These are phyloP conservation scores for Argyra leucocephala DNA, from an alignment of 2,888 invertebrate species.

Conservation along the genomic window DNA sequence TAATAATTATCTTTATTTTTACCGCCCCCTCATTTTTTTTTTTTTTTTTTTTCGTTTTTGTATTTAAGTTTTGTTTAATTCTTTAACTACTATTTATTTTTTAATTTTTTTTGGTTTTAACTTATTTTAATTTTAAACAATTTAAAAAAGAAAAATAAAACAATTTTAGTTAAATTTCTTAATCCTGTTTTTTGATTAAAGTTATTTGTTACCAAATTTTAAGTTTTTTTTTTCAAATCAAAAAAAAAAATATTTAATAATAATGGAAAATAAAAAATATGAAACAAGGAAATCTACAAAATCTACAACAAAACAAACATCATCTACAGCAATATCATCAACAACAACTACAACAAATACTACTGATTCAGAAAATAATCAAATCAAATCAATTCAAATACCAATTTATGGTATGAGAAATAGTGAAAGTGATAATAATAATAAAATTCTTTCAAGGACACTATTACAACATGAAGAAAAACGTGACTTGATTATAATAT, in stretches of 20 bases:
- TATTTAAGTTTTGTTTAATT: neutral
- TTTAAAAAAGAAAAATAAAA: no score
- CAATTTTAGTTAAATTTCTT: no score
- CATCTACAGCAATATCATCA: constrained; percentile 9
- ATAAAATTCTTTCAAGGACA: constrained; percentile 20
- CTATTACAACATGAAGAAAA: neutral
- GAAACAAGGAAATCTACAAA: constrained; percentile 16
- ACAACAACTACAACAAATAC: constrained; percentile 28
- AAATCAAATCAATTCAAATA: constrained; percentile 1
- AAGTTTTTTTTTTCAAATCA: no score
- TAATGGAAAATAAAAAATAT: constrained; percentile 1
- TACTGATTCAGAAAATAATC: constrained; percentile 24
- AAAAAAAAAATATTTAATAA: neutral
- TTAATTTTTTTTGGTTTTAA: neutral
- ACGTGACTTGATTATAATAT: constrained; percentile 1
- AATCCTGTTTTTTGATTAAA: no score
- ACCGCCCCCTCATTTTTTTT: no score
- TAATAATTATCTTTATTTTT: no score
- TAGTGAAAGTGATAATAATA: neutral
- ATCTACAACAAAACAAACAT: constrained; percentile 8
- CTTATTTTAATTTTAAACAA: neutral
- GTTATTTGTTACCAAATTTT: no score
- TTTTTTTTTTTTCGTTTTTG: neutral
- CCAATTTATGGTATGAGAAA: constrained; percentile 23
- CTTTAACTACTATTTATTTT: neutral